phyloP scores from a whole-genome alignment of 2,888 invertebrate genomes.

The Onchidella celtica region DNA sequence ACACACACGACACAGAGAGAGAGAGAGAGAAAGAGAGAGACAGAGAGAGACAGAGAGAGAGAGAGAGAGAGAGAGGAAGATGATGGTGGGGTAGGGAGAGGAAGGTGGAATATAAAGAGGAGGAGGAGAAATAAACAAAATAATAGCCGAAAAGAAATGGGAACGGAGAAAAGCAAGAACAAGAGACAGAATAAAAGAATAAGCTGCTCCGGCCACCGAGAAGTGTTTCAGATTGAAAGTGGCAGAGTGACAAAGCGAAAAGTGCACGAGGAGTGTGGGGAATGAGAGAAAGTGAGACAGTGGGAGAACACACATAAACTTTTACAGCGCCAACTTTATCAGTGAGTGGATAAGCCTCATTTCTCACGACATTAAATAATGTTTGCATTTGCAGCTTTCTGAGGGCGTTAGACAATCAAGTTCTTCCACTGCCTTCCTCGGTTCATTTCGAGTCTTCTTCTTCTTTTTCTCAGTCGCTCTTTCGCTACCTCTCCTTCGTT shows the following conservation, averaged over 20 bases:
- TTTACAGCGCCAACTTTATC: neutral
- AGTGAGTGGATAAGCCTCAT: neutral
- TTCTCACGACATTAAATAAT: neutral
- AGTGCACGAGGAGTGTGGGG: too few relatives aligned
- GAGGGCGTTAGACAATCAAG: neutral
- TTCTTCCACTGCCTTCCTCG: neutral
- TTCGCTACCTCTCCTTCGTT: neutral
- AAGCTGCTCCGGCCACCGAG: too few relatives aligned
- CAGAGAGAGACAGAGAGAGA: conserved; percentile 7
- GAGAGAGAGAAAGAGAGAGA: conserved; percentile 3
- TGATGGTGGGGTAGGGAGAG: neutral
- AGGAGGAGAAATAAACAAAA: neutral
- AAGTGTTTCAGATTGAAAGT: too few relatives aligned
- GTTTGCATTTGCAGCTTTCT: neutral
- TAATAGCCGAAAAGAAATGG: neutral
- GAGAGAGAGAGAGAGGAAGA: conserved; percentile 8
- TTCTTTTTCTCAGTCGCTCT: conserved; percentile 2
- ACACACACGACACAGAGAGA: neutral
- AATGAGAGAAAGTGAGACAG: too few relatives aligned
- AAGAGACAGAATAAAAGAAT: too few relatives aligned
- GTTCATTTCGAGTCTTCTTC: neutral
- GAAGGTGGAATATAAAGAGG: neutral
- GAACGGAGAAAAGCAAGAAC: neutral
- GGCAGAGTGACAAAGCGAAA: too few relatives aligned
- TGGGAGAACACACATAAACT: neutral